These are phyloP conservation scores for Gavia stellata DNA, from an alignment of 2,113 vertebrate genomes.

Conservation along the genomic window DNA sequence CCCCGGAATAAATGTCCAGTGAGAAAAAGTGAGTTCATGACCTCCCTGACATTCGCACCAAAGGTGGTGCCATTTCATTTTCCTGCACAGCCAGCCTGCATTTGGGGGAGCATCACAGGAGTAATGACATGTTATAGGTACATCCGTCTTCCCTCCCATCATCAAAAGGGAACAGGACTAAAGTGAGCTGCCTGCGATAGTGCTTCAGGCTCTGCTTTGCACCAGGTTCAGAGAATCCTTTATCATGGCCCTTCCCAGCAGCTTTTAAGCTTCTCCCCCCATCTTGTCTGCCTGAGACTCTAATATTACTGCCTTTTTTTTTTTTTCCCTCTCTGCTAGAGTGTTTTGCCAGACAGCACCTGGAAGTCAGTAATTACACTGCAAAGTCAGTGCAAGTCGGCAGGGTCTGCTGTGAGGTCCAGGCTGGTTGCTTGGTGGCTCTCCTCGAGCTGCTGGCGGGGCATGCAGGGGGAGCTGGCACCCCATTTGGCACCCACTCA, in stretches of 20 bases:
- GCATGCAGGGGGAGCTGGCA: not conserved
- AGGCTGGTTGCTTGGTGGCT: not conserved
- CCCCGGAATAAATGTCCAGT: accelerated
- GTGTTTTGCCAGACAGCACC: not conserved
- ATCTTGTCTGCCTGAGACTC: not conserved
- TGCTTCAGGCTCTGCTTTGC: not conserved
- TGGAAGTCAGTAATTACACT: not conserved
- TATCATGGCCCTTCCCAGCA: not conserved
- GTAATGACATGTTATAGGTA: not conserved
- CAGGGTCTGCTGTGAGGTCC: not conserved
- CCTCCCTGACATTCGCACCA: not conserved
- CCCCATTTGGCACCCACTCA: not conserved
- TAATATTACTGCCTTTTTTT: not conserved
- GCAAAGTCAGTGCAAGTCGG: not conserved
- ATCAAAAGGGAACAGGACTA: not conserved
- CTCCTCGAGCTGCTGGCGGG: accelerated
- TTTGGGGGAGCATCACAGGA: not conserved
- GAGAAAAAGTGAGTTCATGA: not conserved
- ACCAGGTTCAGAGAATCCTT: not conserved
- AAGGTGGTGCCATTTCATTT: not conserved
- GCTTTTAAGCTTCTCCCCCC: not conserved
- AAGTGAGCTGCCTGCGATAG: not conserved
- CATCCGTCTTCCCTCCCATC: not conserved
- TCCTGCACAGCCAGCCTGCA: not conserved
- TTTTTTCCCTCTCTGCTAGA: not conserved